Base-by-base conservation (phyloP, 2,113 vertebrate species). In the Zosterops lateralis region DNA sequence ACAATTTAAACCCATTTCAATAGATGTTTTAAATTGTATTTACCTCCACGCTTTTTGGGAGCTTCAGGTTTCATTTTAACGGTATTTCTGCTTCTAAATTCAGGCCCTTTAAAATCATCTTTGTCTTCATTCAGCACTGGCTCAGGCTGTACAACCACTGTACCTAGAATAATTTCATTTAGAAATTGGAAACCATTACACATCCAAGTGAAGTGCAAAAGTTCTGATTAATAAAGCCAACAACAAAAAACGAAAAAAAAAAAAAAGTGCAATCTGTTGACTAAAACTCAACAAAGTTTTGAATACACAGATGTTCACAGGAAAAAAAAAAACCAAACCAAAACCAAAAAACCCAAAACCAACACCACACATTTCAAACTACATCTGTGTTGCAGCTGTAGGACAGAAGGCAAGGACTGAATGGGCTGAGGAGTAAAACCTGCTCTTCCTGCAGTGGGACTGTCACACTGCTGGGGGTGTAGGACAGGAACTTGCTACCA, bases 101-200 rank as follows among this genome's bases (percentile, higher is more conserved):
- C 99, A 75, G 99, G 99, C 95, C 99, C 99, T 97, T 99, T 99
- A 98, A 99, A 99, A 96, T 99, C 99, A 98, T 99, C 99, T 98
- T 99, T 98, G 92, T 98, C 98, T 97, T 99, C 99, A 98, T 99
- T 99, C 93, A 98, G 98, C 95, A 98, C 98, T 92, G 99, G 98
- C 97, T 99, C 99, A 94, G 99, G 99, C 77, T 98, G 98, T 97
- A 99, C 99, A 95, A 99, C 98, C 96, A 99, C 98, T 94, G 99
- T 99, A 96, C 99, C 99, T 99, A 98, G 97, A 98, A 97, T 96
- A 83, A 98, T 97, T 97, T 98, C 80, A 95, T 97, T 98, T 97
- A 97, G 97, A 97, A 96, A 92, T 93, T 93, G 92, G 97, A 98
- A 97, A 98, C 94, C 97, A 98, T 98, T 97, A 98, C 94, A 97